Conservation (phyloP, 2,113 vertebrate genomes). For the Lichenostomus cassidix region DNA sequence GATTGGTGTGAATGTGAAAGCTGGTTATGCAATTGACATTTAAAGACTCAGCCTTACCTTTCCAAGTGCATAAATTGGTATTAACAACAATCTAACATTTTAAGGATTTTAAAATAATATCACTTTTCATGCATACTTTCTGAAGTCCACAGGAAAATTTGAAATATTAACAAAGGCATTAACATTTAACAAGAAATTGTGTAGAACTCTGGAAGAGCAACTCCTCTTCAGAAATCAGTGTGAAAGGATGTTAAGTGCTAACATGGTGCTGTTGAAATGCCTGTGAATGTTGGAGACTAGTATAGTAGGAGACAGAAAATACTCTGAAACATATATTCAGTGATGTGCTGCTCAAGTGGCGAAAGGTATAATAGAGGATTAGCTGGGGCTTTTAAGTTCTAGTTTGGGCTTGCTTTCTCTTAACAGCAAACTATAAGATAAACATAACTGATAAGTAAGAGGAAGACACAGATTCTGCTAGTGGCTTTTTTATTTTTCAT, state of each 20-base stretch:
- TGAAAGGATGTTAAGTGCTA: not conserved
- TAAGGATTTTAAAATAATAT: not conserved
- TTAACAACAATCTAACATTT: not conserved
- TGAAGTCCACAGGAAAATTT: not conserved
- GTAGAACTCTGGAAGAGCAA: not conserved
- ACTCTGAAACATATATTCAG: not conserved
- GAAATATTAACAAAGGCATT: not conserved
- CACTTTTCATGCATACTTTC: fast-evolving
- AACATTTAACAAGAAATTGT: not conserved
- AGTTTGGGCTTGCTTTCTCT: not conserved
- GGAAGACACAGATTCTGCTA: not conserved
- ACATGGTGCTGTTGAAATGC: not conserved
- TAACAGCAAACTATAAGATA: not conserved
- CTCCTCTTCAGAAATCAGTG: not conserved
- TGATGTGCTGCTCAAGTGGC: not conserved
- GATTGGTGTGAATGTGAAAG: not conserved
- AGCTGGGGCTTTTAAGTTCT: not conserved
- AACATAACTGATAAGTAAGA: not conserved
- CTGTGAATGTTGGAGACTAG: not conserved
- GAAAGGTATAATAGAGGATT: not conserved
- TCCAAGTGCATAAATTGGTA: not conserved
- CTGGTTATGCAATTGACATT: not conserved
- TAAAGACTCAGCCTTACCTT: not conserved
- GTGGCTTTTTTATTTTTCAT: not conserved
- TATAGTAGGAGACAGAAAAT: not conserved